Evolutionary conservation across 2,113 vertebrate genomes (phyloP).

Genomic region (Myocastor coypus): DNA sequence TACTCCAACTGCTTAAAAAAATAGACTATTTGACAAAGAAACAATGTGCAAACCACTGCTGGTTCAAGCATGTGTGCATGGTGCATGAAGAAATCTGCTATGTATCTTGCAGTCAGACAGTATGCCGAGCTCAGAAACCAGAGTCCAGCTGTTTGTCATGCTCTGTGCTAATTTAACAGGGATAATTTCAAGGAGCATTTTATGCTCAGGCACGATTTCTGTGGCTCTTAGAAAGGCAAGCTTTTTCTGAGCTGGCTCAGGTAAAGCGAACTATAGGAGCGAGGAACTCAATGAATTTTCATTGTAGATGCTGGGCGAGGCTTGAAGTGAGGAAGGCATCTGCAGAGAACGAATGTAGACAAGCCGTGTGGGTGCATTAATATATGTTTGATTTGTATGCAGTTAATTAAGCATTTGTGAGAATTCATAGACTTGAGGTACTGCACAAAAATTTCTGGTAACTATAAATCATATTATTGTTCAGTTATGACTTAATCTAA

Average conservation of each 20-base stretch:
- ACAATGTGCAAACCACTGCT: background rate
- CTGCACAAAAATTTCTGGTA: background rate
- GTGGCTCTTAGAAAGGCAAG: background rate
- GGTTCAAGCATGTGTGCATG: background rate
- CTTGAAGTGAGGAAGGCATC: background rate
- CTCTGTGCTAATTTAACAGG: background rate
- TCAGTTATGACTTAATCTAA: background rate
- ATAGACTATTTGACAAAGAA: conserved; percentile 29
- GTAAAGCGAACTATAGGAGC: background rate
- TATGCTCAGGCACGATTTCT: background rate
- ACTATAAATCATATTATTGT: conserved; percentile 20
- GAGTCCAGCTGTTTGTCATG: background rate
- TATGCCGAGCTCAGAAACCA: background rate
- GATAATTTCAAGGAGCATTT: background rate
- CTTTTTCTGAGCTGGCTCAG: conserved; percentile 5
- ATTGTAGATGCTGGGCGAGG: background rate
- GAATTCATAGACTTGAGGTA: background rate
- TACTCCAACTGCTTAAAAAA: conserved; percentile 54
- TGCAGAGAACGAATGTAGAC: background rate
- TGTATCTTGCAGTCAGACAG: background rate
- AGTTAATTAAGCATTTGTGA: background rate
- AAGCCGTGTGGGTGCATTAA: background rate
- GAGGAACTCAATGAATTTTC: background rate
- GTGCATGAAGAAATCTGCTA: background rate
- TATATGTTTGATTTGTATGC: background rate